phyloP scores from a whole-genome alignment of 2,113 vertebrate genomes.

The Ursus arctos region DNA sequence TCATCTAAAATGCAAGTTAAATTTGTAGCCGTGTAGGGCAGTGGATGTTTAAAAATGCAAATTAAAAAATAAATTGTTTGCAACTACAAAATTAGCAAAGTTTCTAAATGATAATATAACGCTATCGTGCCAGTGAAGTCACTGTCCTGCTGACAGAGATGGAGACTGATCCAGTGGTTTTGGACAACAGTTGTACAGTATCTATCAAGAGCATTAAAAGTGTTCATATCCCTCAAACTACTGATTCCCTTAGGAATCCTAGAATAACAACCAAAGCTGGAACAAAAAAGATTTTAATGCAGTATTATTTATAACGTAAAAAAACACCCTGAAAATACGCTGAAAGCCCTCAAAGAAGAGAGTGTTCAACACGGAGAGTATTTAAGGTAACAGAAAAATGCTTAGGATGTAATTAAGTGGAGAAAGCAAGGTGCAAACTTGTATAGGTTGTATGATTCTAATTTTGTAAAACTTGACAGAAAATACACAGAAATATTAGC shows the following conservation, averaged over 20 bases:
- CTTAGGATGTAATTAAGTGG: neutral
- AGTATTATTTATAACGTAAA: constrained; percentile 19
- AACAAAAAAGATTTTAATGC: neutral
- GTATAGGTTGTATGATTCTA: neutral
- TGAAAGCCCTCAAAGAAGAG: neutral
- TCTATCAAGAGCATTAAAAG: neutral
- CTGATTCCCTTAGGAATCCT: neutral
- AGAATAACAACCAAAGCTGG: neutral
- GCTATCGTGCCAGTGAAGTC: neutral
- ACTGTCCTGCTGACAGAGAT: neutral
- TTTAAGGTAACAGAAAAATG: constrained; percentile 16
- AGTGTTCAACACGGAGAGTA: neutral
- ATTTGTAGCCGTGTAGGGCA: neutral
- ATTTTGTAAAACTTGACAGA: constrained; percentile 26
- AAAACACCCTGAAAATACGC: neutral
- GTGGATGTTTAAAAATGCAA: constrained; percentile 34
- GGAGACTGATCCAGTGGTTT: neutral
- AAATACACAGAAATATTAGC: neutral
- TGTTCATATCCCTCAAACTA: neutral
- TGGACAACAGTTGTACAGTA: neutral
- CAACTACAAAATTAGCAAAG: constrained; percentile 1
- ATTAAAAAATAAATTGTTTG: constrained; percentile 57
- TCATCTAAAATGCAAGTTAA: constrained; percentile 32
- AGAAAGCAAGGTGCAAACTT: neutral
- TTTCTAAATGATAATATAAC: neutral